These are phyloP conservation scores for Orchesella flavescens DNA, from an alignment of 2,888 invertebrate species.

Conservation along the genomic window DNA sequence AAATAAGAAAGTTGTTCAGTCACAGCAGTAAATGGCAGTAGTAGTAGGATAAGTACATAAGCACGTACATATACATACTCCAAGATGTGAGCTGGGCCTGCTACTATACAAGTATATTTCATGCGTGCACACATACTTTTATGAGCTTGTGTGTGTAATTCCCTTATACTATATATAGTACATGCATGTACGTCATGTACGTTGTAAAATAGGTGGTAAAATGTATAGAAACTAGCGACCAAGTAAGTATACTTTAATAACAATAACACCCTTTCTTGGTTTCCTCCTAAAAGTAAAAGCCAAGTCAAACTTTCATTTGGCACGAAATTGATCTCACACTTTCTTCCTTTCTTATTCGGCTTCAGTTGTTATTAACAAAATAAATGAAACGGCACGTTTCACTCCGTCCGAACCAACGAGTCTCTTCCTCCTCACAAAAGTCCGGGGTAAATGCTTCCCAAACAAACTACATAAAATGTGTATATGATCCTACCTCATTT, in stretches of 20 bases:
- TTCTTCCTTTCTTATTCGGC: constrained; percentile 48
- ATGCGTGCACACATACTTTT: too few relatives aligned
- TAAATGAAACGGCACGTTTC: constrained; percentile 72
- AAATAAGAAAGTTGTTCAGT: not conserved
- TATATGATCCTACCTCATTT: constrained; percentile 59
- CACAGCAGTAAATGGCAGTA: constrained; percentile 4
- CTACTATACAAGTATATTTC: too few relatives aligned
- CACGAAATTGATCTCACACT: constrained; percentile 67
- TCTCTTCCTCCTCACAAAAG: constrained; percentile 41
- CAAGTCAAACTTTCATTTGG: constrained; percentile 67
- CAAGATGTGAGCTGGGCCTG: not conserved
- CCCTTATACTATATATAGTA: not conserved
- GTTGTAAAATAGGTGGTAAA: not conserved
- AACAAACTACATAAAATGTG: not conserved
- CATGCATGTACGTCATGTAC: not conserved
- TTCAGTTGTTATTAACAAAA: constrained; percentile 71
- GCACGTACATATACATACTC: not conserved
- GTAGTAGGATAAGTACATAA: constrained; percentile 1
- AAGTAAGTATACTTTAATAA: not conserved
- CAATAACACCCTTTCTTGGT: not conserved
- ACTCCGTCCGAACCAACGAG: constrained; percentile 13
- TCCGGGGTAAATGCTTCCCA: constrained; percentile 43
- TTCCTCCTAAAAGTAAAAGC: constrained; percentile 21
- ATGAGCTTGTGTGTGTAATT: not conserved
- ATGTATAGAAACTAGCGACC: too few relatives aligned